Evolutionary conservation across 1,140 invertebrate genomes (phyloP), one percentile per base, ranked within the genome.

Genomic region (Eurosta solidaginis): DNA sequence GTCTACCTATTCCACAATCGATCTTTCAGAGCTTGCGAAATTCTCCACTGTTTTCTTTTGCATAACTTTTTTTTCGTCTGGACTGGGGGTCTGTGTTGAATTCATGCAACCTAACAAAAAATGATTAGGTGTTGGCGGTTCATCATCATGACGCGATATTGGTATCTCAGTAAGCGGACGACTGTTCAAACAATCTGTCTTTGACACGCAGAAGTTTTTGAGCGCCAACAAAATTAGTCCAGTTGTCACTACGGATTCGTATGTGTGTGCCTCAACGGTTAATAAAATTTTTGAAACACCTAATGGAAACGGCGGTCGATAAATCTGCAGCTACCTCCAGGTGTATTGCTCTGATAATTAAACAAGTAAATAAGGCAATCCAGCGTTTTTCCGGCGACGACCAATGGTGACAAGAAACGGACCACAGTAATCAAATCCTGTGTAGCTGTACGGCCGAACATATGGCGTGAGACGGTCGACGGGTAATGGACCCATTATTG

Each of bases 161-260:
- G 82, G 84, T 0, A 87, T 82, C n/a, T 86, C 81, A 0, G 82
- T 86, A 5, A 87, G 81, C 0, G 83, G 84, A 10, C 83, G 81
- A 25, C 78, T 82, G 76, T 88, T 87, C 0, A 88, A 79, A 1
- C 77, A 77, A 14, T 78, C 77, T 77, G 84, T 84, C 0, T 20
- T 77, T 63, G 12, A 47, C n/a, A 6, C 5, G 42, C 12, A 5
- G 5, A 73, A 77, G 36, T 12, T 44, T 44, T 44, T 44, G 42
- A 29, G 83, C 83, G 4, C 83, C 83, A 12, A 83, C 52, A 74
- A 88, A 88, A 77, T 87, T 88, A 0, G 83, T 87, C 0, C 83
- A 87, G 77, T 85, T 84, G 79, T 89, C 88, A 33, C 79, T 81
- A 54, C 82, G 83, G 0, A 89, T 81, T 4, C 68, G 52, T 0